These are phyloP conservation scores for Thera obeliscata DNA, from an alignment of 2,888 invertebrate species.

Conservation along the genomic window DNA sequence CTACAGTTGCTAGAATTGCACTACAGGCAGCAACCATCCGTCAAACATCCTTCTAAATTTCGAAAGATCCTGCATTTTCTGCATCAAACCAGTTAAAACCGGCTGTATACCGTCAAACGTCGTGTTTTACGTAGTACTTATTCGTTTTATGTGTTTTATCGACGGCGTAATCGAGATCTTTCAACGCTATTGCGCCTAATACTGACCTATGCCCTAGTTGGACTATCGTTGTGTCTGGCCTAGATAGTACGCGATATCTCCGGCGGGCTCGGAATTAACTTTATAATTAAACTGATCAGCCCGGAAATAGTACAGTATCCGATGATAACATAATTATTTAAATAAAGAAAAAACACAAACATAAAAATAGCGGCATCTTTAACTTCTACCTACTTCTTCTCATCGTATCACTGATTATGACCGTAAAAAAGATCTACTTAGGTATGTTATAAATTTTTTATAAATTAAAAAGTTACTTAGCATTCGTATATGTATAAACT, in stretches of 20 bases:
- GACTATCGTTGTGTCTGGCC: conserved; percentile 69
- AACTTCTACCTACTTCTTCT: too few relatives aligned
- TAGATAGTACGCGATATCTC: conserved; percentile 60
- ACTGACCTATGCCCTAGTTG: conserved; percentile 69
- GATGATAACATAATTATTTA: too few relatives aligned
- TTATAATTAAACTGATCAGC: conserved; percentile 13
- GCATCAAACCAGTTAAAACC: conserved; percentile 11
- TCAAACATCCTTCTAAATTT: not conserved
- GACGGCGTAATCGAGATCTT: conserved; percentile 48
- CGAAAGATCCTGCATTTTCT: conserved; percentile 6
- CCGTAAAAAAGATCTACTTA: too few relatives aligned
- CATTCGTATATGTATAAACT: too few relatives aligned
- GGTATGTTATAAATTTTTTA: too few relatives aligned
- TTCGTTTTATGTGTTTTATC: conserved; percentile 34
- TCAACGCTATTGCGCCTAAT: conserved; percentile 67
- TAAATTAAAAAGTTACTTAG: too few relatives aligned
- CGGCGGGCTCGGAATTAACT: conserved; percentile 45
- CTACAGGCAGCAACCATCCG: too few relatives aligned
- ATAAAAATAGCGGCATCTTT: too few relatives aligned
- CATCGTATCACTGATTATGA: too few relatives aligned
- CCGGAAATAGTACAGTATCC: too few relatives aligned
- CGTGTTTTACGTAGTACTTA: not conserved
- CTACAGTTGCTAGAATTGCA: too few relatives aligned
- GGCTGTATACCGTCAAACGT: not conserved
- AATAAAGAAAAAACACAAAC: too few relatives aligned